phyloP scores from a whole-genome alignment of 2,797 vertebrate genomes.

The Arctocebus calabarensis region DNA sequence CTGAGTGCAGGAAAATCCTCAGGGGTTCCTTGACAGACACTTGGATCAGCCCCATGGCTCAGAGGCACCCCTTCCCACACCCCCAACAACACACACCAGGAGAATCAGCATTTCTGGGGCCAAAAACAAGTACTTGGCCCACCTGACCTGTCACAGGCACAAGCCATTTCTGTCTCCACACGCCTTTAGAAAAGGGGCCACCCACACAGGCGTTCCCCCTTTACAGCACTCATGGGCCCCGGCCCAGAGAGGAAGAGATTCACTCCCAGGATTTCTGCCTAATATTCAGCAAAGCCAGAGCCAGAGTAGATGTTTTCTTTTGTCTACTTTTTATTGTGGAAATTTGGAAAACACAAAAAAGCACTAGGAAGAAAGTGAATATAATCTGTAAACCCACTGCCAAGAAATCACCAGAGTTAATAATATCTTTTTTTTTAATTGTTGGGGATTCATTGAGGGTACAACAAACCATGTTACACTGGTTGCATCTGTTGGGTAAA shows the following conservation, averaged over 20 bases:
- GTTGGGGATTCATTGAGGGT: no score
- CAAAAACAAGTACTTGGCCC: not conserved
- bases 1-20: not conserved
- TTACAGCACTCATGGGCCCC: not conserved
- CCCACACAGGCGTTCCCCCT: not conserved
- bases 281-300: not conserved
- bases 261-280: not conserved
- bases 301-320: not conserved
- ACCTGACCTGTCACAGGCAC: not conserved
- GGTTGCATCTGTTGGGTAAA: no score
- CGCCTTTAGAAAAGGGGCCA: not conserved
- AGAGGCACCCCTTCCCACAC: not conserved
- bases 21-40: not conserved
- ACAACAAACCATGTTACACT: no score
- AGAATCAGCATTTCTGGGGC: not conserved
- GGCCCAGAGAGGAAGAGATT: not conserved
- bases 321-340: not conserved
- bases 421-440: not conserved
- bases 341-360: conserved; percentile 36
- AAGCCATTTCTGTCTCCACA: no score
- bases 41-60: not conserved
- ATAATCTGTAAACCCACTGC: not conserved
- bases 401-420: not conserved
- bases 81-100: not conserved
- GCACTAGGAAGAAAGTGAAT: not conserved